phyloP scores from a whole-genome alignment of 2,113 vertebrate genomes.

The Aegypius monachus region DNA sequence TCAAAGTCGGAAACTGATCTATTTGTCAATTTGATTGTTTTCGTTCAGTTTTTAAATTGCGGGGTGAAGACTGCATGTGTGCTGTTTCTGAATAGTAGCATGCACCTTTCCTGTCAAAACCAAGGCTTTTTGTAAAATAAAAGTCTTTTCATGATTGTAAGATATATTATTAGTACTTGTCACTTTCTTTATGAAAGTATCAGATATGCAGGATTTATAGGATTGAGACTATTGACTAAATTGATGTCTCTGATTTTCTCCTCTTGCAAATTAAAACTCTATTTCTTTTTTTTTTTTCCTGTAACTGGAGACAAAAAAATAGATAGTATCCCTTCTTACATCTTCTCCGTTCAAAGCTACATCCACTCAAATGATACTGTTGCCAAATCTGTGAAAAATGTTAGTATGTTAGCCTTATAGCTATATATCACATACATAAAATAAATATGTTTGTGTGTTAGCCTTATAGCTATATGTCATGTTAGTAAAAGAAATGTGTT shows the following conservation, averaged over 20 bases:
- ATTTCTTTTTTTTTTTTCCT: background rate
- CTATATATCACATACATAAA: background rate
- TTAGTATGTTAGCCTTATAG: background rate
- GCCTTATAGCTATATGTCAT: background rate
- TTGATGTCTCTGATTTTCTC: background rate
- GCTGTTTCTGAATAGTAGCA: background rate
- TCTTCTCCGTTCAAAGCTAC: background rate
- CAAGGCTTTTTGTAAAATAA: background rate
- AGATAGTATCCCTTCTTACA: background rate
- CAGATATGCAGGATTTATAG: background rate
- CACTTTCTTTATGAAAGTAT: background rate
- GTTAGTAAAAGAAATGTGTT: background rate
- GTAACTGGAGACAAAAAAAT: background rate
- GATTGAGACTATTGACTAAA: background rate
- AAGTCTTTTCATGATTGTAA: background rate
- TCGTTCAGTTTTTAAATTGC: background rate
- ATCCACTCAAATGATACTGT: background rate
- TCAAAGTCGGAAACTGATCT: background rate
- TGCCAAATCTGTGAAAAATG: background rate
- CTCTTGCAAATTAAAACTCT: background rate
- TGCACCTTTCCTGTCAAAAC: slow-evolving; percentile 5
- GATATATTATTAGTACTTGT: slow-evolving; percentile 1
- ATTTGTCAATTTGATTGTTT: slow-evolving; percentile 5
- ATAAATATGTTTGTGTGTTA: background rate
- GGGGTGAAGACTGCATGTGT: background rate